Base-by-base conservation (phyloP, 2,888 invertebrate species). In the Hydroisotoma schaefferi region DNA sequence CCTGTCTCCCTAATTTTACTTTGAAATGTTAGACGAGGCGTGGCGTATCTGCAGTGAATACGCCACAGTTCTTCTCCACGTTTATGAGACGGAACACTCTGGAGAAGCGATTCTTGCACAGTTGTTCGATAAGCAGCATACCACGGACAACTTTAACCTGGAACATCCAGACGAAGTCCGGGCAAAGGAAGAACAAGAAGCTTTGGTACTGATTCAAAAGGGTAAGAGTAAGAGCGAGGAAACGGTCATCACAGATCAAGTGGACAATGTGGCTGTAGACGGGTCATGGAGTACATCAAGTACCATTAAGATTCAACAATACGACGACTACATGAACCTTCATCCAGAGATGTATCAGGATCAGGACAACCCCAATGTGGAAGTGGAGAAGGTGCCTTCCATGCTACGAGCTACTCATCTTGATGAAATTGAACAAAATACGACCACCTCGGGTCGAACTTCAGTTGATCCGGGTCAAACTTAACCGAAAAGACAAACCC, bases 41-140 rank as follows among this genome's bases (percentile, higher is more conserved):
- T 62, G 62, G 65, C 57, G 52, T 8, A 59, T 46, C 3, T 52
- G 51, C 20, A 56, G 59, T 8, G 56, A 58, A 28, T 66, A 37
- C 49, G 57, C 65, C 0, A 57, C 62, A 1, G 62, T 55, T 2
- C 23, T 57, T 4, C 3, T 66, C 8, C 57, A 55, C 2, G 20
- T 59, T 22, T 57, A 48, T 12, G 56, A 62, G 27, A 38, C 33
- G 22, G 60, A 63, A 26, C n/a, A 47, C 2, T 26, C 18, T n/a
- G 38, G 29, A 0, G 56, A 49, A 26, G 12, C 3, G 1, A 52
- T 52, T 12, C 47, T 58, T 43, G 37, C 55, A n/a, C 18, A 1
- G 6, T 12, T 63, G 8, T 66, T 57, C 22, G 22, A 52, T 0
- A 52, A 52, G 15, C 65, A 66, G 23, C 57, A 62, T 38, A 47